Evolutionary conservation across 2,888 invertebrate species (phyloP).

Genomic region (Mimas tiliae): DNA sequence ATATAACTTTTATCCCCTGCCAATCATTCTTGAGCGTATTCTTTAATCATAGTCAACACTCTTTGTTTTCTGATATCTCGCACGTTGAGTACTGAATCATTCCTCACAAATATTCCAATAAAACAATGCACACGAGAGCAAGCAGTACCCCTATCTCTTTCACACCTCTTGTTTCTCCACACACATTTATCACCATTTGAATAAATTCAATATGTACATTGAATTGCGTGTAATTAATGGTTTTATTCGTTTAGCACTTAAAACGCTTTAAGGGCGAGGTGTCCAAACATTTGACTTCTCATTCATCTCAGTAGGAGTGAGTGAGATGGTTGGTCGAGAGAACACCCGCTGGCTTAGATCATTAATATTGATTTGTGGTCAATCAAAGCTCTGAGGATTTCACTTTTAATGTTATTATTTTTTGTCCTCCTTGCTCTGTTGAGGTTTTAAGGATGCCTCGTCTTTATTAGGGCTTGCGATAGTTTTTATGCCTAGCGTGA

Average conservation of each 20-base stretch:
- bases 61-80: constrained; percentile 42
- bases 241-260: constrained; percentile 85
- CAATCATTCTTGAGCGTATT: constrained; percentile 12
- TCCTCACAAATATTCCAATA: constrained; percentile 39
- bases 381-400: constrained; percentile 83
- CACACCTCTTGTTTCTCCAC: constrained; percentile 75
- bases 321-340: constrained; percentile 57
- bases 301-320: constrained; percentile 48
- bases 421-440: constrained; percentile 54
- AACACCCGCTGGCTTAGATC: constrained; percentile 81
- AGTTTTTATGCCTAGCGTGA: constrained; percentile 20
- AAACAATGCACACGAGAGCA: constrained; percentile 32
- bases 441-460: constrained; percentile 56
- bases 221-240: constrained; percentile 84
- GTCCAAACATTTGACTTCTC: constrained; percentile 75
- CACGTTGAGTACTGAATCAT: constrained; percentile 60
- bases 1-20: constrained; percentile 10
- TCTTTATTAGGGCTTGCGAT: constrained; percentile 43
- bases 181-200: constrained; percentile 83
- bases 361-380: constrained; percentile 86
- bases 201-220: constrained; percentile 85
- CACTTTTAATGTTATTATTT: constrained; percentile 81
- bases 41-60: constrained; percentile 21
- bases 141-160: constrained; percentile 47
- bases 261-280: constrained; percentile 82